A percentile compares a stretch with the other conserved stretches of the same genome.
These are phyloP conservation scores for Antidorcas marsupialis DNA, from an alignment of 2,113 vertebrate species.

Conservation along the genomic window DNA sequence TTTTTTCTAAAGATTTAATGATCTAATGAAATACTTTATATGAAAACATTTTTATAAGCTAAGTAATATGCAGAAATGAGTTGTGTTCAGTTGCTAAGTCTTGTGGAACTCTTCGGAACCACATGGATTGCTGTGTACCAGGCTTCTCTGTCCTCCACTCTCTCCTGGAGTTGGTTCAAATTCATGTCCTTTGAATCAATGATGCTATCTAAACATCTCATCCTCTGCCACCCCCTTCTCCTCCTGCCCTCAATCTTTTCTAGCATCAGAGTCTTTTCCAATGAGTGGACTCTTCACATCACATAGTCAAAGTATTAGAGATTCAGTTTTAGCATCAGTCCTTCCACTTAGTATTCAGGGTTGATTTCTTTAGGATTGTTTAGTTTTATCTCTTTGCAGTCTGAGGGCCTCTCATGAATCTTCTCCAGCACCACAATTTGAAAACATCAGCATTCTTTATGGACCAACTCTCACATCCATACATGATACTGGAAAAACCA, in stretches of 20 bases:
- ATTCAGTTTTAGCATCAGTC: neutral
- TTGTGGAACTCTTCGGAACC: neutral
- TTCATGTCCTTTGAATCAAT: neutral
- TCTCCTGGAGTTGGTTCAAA: neutral
- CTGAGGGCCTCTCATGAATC: neutral
- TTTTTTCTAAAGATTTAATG: neutral
- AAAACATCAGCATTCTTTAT: neutral
- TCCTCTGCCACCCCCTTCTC: neutral
- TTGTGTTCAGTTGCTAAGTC: neutral
- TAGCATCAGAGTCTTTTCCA: neutral
- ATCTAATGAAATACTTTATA: neutral
- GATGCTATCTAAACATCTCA: neutral
- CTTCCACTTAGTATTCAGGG: neutral
- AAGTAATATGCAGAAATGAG: neutral
- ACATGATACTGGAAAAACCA: neutral
- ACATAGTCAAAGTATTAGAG: neutral
- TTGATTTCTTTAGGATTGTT: neutral
- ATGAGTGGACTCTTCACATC: neutral
- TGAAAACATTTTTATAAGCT: neutral
- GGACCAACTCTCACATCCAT: neutral
- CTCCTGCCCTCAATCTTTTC: neutral
- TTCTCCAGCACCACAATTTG: neutral
- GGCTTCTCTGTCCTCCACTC: neutral
- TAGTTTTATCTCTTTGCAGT: neutral
- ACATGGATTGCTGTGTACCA: neutral